Conservation (phyloP, 2,797 vertebrate species). For the Carcharodon carcharias region DNA sequence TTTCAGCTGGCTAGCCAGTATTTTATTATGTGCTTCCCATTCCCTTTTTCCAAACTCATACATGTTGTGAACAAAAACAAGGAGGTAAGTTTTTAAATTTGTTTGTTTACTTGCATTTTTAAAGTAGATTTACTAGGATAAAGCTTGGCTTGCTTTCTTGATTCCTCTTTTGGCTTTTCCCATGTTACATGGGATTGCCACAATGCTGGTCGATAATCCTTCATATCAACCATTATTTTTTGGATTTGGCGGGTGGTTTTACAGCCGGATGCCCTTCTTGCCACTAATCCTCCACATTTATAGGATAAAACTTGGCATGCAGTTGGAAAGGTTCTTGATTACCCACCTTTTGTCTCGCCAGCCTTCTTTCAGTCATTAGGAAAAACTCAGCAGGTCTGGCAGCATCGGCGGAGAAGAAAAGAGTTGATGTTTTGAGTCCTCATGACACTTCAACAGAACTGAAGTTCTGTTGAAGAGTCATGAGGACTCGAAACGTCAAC, state of each 20-base stretch:
- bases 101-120: background rate
- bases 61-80: background rate
- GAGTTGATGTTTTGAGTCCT: no score
- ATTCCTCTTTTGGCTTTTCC: background rate
- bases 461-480: no score
- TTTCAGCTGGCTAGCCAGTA: background rate
- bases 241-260: background rate
- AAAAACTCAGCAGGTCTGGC: no score
- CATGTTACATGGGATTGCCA: background rate
- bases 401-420: no score
- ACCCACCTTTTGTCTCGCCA: no score
- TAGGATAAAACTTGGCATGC: background rate
- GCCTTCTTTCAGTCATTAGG: background rate
- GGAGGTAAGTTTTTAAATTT: constrained; percentile 17
- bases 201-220: background rate
- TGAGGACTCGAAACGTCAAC: no score
- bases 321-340: background rate
- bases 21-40: background rate
- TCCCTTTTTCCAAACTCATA: background rate
- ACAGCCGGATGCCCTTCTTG: background rate
- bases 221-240: background rate
- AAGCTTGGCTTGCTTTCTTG: background rate
- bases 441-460: no score
- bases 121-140: background rate
- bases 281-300: background rate